Percentiles rank a stretch among this genome's conserved stretches.
These are phyloP conservation scores for Drosophila mercatorum DNA, from an alignment of 2,888 invertebrate species.

Conservation along the genomic window DNA sequence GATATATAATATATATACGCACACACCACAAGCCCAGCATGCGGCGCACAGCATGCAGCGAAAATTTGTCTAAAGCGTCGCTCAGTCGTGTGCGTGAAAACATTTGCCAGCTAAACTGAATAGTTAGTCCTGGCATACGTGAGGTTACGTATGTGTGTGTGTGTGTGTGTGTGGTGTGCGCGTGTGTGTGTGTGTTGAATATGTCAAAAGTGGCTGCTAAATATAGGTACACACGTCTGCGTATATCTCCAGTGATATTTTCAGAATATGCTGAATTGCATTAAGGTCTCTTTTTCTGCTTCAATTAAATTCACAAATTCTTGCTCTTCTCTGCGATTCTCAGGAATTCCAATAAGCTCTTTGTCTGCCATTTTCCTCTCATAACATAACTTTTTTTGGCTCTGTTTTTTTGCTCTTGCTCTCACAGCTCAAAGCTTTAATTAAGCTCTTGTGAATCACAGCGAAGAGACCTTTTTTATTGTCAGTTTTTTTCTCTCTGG, in stretches of 20 bases:
- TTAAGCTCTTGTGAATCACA: background rate
- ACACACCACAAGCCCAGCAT: slow-evolving; percentile 19
- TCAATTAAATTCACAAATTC: background rate
- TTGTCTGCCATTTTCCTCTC: background rate
- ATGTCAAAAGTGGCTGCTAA: slow-evolving; percentile 5
- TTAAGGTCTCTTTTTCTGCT: background rate
- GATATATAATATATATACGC: background rate
- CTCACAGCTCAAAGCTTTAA: background rate
- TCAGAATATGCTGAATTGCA: slow-evolving; percentile 3
- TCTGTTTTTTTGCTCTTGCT: background rate
- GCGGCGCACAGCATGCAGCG: slow-evolving; percentile 52
- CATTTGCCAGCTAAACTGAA: slow-evolving; percentile 48
- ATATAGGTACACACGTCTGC: background rate
- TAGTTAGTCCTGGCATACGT: slow-evolving; percentile 20
- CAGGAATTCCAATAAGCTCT: background rate
- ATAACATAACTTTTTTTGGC: background rate
- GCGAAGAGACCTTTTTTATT: background rate
- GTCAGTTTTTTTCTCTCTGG: background rate
- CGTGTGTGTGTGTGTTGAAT: background rate
- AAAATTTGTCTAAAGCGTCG: slow-evolving; percentile 52
- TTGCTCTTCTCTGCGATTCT: background rate
- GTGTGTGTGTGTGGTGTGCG: background rate
- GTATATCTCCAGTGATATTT: background rate
- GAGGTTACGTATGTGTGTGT: background rate
- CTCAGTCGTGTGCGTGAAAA: slow-evolving; percentile 49